These are phyloP conservation scores for Candoia aspera DNA, from an alignment of 2,113 vertebrate species.

Conservation along the genomic window DNA sequence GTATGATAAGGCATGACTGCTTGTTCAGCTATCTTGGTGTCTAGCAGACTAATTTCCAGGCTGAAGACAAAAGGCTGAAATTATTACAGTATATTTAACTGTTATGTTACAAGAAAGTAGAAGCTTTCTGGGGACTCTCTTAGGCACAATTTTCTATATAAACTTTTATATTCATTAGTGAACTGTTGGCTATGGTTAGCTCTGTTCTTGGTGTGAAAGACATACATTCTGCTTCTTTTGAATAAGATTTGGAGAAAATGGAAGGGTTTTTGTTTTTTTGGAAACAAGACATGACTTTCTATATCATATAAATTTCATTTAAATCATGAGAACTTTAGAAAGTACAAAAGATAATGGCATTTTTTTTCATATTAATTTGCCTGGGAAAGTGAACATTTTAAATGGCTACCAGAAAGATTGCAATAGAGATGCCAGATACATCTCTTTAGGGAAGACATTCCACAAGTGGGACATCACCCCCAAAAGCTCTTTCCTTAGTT, in stretches of 20 bases:
- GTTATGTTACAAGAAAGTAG: constrained; percentile 47
- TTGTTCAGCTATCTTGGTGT: constrained; percentile 62
- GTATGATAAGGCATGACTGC: constrained; percentile 64
- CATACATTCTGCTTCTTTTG: constrained; percentile 23
- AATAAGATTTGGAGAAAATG: background rate
- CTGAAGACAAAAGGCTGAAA: constrained; percentile 64
- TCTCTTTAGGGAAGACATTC: background rate
- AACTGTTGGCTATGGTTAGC: constrained; percentile 23
- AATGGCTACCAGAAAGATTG: background rate
- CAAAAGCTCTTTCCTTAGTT: background rate
- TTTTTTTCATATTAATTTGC: background rate
- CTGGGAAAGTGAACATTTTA: background rate
- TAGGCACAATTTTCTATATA: constrained; percentile 28
- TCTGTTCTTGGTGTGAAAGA: constrained; percentile 28
- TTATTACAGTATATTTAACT: constrained; percentile 57
- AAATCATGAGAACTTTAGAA: background rate
- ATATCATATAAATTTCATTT: background rate
- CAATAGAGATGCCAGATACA: background rate
- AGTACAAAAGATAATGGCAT: background rate
- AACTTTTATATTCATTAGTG: constrained; percentile 24
- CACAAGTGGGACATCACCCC: background rate
- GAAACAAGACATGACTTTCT: background rate
- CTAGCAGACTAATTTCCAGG: constrained; percentile 63
- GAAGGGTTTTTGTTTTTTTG: background rate
- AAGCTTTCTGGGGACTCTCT: constrained; percentile 26